These are phyloP conservation scores for Eunapius fragilis DNA, from an alignment of 37 sponge, comb jelly and placozoan genomes.

Conservation along the genomic window DNA sequence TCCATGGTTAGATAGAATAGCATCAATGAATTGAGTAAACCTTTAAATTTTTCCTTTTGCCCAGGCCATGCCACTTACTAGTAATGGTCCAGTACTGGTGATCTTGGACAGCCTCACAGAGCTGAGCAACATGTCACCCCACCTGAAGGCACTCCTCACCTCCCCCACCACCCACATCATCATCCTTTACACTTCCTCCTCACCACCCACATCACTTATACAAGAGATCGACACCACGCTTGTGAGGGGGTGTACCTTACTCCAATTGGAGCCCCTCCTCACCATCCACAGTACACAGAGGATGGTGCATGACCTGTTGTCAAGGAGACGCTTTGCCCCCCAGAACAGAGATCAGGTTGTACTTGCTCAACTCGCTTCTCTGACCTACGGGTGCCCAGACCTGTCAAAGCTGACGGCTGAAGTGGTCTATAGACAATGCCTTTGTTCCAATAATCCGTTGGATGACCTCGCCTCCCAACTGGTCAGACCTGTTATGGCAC, in stretches of 20 bases:
- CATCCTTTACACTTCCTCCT: neutral
- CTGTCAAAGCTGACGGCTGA: slow-evolving; percentile 16
- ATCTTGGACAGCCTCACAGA: slow-evolving; percentile 24
- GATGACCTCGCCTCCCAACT: neutral
- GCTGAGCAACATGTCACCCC: neutral
- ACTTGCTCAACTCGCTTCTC: slow-evolving; percentile 19
- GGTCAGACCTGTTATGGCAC: neutral
- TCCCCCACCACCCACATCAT: slow-evolving; percentile 45
- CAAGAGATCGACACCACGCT: slow-evolving; percentile 23
- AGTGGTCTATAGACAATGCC: neutral
- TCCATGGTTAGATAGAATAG: neutral
- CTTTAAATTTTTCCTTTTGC: neutral
- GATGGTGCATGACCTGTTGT: slow-evolving; percentile 38
- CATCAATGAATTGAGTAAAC: too few relatives aligned
- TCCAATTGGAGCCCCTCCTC: slow-evolving; percentile 29
- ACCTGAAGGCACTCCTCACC: slow-evolving; percentile 13
- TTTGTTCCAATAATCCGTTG: neutral
- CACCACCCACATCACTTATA: slow-evolving; percentile 17
- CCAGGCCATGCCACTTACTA: neutral
- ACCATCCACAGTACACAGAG: slow-evolving; percentile 48
- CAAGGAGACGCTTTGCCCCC: slow-evolving; percentile 26
- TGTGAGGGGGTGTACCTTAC: slow-evolving; percentile 8
- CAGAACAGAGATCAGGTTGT: slow-evolving; percentile 54
- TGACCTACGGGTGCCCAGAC: slow-evolving; percentile 32
- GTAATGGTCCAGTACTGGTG: slow-evolving; percentile 9